Percentiles rank a stretch among this genome's conserved stretches.
Evolutionary conservation across 2,888 invertebrate species (phyloP).

Genomic region (Aricia artaxerxes): DNA sequence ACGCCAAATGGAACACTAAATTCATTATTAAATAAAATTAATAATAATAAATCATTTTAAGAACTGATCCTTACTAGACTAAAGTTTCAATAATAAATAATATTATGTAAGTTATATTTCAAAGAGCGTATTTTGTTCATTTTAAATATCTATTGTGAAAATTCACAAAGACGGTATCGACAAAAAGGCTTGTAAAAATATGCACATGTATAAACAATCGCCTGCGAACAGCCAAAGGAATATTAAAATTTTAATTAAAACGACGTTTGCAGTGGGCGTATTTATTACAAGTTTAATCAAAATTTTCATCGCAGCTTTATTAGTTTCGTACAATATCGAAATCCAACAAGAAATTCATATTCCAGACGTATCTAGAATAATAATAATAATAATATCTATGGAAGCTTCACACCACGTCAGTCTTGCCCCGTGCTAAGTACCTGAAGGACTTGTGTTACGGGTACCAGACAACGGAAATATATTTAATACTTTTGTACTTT

Average conservation of each 20-base stretch:
- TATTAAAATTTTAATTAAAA: slow-evolving; percentile 27
- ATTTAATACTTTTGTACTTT: too few relatives aligned
- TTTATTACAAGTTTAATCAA: background rate
- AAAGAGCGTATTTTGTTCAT: background rate
- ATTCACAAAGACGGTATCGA: background rate
- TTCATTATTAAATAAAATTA: background rate
- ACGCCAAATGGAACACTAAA: background rate
- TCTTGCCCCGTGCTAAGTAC: too few relatives aligned
- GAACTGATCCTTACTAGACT: background rate
- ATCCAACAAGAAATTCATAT: background rate
- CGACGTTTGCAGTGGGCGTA: slow-evolving; percentile 14
- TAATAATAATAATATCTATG: too few relatives aligned
- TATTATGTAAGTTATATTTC: background rate
- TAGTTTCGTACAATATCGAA: background rate
- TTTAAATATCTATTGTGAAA: background rate
- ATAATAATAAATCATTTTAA: background rate
- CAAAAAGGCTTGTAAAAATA: slow-evolving; percentile 6
- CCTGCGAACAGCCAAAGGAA: slow-evolving; percentile 14
- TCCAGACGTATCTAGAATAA: background rate
- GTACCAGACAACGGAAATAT: too few relatives aligned
- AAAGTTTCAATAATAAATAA: background rate
- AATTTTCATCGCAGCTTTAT: slow-evolving; percentile 5
- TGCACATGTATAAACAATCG: slow-evolving; percentile 12
- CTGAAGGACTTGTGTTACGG: too few relatives aligned
- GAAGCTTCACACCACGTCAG: too few relatives aligned